Conservation (phyloP, 2,797 vertebrate genomes). For the Micromesistius poutassou region DNA sequence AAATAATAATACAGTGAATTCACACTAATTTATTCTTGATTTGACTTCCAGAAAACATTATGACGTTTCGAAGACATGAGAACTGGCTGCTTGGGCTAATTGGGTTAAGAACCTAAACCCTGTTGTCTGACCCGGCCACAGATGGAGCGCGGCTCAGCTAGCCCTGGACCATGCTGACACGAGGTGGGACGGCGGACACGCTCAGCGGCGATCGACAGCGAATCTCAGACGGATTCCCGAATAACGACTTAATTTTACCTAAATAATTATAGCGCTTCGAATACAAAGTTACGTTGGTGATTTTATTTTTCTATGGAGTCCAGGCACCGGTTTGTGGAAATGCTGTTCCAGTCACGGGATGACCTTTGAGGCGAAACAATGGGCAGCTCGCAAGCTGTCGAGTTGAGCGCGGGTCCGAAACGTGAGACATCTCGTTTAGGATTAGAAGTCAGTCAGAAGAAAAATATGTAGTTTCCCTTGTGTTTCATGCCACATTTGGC, state of each 20-base stretch:
- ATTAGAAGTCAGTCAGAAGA: background rate
- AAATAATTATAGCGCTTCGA: background rate
- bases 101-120: background rate
- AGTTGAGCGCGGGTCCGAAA: background rate
- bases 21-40: background rate
- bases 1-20: background rate
- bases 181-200: too few relatives aligned
- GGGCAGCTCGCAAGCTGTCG: background rate
- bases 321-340: background rate
- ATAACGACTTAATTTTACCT: background rate
- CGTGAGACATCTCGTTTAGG: background rate
- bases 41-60: background rate
- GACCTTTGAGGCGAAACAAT: background rate
- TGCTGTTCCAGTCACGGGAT: background rate
- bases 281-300: background rate
- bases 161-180: background rate
- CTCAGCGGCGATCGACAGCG: background rate
- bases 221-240: background rate
- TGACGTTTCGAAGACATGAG: background rate
- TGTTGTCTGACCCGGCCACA: background rate
- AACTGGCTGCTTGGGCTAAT: background rate
- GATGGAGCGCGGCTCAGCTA: background rate
- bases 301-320: background rate
- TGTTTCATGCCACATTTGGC: background rate
- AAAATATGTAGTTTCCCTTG: conserved; percentile 35